Conservation (phyloP, 2,888 invertebrate species). For the Leptinotarsa haldemani region DNA sequence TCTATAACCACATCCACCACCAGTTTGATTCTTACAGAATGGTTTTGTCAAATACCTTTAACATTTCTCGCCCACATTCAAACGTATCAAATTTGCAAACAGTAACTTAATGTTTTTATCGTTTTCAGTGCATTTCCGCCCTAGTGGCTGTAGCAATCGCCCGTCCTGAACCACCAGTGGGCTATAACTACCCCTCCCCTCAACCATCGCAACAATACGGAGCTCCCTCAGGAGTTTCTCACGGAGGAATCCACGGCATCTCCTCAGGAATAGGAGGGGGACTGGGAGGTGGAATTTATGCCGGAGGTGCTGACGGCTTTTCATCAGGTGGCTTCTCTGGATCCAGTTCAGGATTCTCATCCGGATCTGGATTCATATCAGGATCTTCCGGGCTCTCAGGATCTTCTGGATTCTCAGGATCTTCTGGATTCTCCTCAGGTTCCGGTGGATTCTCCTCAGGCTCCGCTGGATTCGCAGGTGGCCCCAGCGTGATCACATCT, state of each 20-base stretch:
- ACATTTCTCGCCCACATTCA: no score
- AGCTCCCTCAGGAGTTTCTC: slow-evolving; percentile 58
- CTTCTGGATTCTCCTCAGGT: background rate
- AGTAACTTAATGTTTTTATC: background rate
- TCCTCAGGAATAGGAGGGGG: slow-evolving; percentile 15
- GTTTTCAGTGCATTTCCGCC: slow-evolving; percentile 57
- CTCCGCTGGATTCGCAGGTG: slow-evolving; percentile 13
- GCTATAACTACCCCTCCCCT: slow-evolving; percentile 63
- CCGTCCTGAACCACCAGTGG: slow-evolving; percentile 73
- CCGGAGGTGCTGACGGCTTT: slow-evolving; percentile 15
- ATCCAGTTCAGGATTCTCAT: slow-evolving; percentile 10
- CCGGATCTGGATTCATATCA: slow-evolving; percentile 8
- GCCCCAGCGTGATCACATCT: slow-evolving; percentile 35
- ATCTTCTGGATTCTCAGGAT: slow-evolving; percentile 12
- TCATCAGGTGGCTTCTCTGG: slow-evolving; percentile 14
- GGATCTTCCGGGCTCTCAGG: slow-evolving; percentile 5
- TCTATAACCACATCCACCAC: no score
- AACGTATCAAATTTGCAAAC: no score
- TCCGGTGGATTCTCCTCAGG: slow-evolving; percentile 3
- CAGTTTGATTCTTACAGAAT: no score
- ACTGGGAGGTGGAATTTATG: slow-evolving; percentile 7
- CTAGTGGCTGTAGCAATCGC: slow-evolving; percentile 72
- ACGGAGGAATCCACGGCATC: slow-evolving; percentile 49
- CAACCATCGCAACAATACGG: slow-evolving; percentile 61
- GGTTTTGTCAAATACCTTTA: no score